Conservation (phyloP, 2,888 invertebrate genomes). For the Megaustenia siamemsis region DNA sequence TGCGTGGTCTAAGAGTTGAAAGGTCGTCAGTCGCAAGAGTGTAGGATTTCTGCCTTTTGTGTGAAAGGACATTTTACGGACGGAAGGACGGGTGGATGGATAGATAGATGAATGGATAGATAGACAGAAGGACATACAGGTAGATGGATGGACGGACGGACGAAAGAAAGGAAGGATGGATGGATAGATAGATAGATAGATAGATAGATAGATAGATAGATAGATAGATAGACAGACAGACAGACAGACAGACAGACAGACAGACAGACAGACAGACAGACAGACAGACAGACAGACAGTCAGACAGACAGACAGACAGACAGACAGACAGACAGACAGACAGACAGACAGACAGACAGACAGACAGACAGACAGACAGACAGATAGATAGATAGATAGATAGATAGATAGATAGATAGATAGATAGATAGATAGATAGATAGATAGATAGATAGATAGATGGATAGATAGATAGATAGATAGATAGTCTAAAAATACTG, state of each 20-base stretch:
- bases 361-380: slow-evolving; percentile 9
- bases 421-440: slow-evolving; percentile 9
- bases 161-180: neutral
- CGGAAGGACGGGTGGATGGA: no score
- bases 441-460: slow-evolving; percentile 9
- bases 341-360: slow-evolving; percentile 9
- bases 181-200: no score
- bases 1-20: no score
- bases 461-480: no score
- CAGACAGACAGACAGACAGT: neutral
- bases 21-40: no score
- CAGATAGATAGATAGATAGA: no score
- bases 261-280: neutral
- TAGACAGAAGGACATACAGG: no score
- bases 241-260: neutral
- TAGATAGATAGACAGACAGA: no score
- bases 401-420: slow-evolving; percentile 9
- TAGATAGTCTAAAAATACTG: neutral
- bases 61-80: neutral
- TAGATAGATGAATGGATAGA: no score
- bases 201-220: no score
- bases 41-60: no score
- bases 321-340: neutral
- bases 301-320: neutral
- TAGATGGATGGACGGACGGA: no score